Base-by-base conservation (phyloP, 1,140 invertebrate species). In the Atta texana region DNA sequence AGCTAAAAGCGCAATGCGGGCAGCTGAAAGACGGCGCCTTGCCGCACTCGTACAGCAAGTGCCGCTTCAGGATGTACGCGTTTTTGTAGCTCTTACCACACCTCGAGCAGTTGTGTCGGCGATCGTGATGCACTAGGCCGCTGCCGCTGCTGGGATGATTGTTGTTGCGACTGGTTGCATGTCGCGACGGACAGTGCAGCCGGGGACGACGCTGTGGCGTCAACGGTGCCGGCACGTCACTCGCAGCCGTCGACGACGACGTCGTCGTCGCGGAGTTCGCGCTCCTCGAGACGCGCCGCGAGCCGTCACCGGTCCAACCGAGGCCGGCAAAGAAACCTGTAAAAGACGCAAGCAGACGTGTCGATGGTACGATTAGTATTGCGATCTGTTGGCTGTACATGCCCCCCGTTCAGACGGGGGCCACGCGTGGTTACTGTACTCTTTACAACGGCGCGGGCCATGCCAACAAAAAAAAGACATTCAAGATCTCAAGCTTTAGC, bases 1-100 rank as follows among this genome's bases (percentile, higher is more conserved):
- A 96, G 69, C 94, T 95, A 85, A 95, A 95, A 12, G 93, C 92
- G 91, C 96, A 96, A 28, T 96, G 94, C 0, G 95, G 95, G 68
- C 96, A 96, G 21, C 93, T 95, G 89, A 96, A 96, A 31, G 95
- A 95, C 3, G 96, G 96, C 34, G 95, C 95, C 74, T 96, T 95
- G 18, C 95, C 95, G 86, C 95, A 96, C 64, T 96, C 95, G 89
- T 96, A 96, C 0, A 95, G 94, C 74, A 96, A 87, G 85, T 96
- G 95, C 7, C 94, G 92, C 72, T 94, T 94, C n/a, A 96, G 89
- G 49, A 94, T 95, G 77, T 95, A 94, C n/a, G 94, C 95, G 78
- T 95, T 94, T 80, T 95, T 95, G 89, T 96, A 96, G 24, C 93
- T 94, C 85, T 95, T 95, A 34, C 95, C 95, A 86, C 95, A 96